These are phyloP conservation scores for Pseudochirops corinnae DNA, from an alignment of 2,797 vertebrate species.

Conservation along the genomic window DNA sequence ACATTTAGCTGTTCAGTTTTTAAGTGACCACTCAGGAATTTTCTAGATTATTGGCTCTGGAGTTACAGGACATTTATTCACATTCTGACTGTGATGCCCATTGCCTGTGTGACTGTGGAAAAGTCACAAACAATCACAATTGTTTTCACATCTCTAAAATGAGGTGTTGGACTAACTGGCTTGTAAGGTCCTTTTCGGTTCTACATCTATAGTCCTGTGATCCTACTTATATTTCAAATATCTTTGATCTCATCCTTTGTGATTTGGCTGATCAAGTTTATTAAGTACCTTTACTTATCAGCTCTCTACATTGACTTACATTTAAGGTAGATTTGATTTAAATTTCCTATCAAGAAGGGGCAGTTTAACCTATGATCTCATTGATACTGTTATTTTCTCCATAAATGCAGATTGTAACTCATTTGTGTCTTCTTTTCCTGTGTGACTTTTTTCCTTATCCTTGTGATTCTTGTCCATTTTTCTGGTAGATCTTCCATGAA, in stretches of 20 bases:
- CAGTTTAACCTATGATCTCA: no score
- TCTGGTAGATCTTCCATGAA: not conserved
- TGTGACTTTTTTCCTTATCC: not conserved
- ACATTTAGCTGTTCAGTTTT: conserved; percentile 12
- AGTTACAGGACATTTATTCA: not conserved
- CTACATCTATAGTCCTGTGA: not conserved
- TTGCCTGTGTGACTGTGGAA: not conserved
- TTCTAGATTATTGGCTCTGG: not conserved
- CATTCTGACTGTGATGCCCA: not conserved
- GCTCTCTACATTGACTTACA: not conserved
- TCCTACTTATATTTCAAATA: not conserved
- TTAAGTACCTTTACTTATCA: not conserved
- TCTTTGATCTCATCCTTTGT: not conserved
- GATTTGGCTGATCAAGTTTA: not conserved
- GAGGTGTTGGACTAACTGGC: no score
- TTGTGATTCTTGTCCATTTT: not conserved
- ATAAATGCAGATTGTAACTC: not conserved
- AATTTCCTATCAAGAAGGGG: not conserved
- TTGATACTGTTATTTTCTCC: not conserved
- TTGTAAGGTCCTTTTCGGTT: not conserved
- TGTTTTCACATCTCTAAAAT: not conserved
- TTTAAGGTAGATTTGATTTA: not conserved
- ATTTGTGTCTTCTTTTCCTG: not conserved
- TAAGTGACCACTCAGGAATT: not conserved
- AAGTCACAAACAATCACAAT: not conserved